Evolutionary conservation across 1,140 invertebrate species (phyloP).

Genomic region (Eumeta japonica): DNA sequence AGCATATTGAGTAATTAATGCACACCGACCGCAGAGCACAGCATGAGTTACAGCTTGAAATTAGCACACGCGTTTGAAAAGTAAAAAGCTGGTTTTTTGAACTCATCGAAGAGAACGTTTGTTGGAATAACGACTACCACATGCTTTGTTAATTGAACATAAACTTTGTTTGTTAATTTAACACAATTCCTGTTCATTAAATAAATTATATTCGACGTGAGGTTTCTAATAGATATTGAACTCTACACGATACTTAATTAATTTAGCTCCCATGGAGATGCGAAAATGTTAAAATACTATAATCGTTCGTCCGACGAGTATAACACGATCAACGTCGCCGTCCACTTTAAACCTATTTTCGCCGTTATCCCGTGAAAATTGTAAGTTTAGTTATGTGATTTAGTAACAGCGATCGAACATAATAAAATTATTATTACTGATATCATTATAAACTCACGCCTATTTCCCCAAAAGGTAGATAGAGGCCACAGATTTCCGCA

Average conservation of each 20-base stretch:
- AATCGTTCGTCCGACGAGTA: constrained; percentile 26
- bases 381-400: neutral
- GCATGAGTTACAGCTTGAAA: too few relatives aligned
- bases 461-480: too few relatives aligned
- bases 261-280: constrained; percentile 23
- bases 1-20: too few relatives aligned
- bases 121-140: too few relatives aligned
- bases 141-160: too few relatives aligned
- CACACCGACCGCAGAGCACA: too few relatives aligned
- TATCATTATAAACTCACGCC: too few relatives aligned
- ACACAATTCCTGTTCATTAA: too few relatives aligned
- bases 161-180: too few relatives aligned
- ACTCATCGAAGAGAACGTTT: constrained; percentile 2
- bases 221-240: neutral
- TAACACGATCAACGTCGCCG: neutral
- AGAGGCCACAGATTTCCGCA: too few relatives aligned
- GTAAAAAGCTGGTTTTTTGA: neutral
- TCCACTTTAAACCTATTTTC: neutral
- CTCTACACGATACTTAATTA: constrained; percentile 20
- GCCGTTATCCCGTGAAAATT: constrained; percentile 1
- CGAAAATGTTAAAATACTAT: constrained; percentile 25
- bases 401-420: neutral
- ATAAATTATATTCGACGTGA: too few relatives aligned
- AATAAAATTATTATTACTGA: constrained; percentile 2
- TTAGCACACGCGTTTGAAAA: too few relatives aligned